phyloP scores from a whole-genome alignment of 2,113 vertebrate genomes.

The Carassius gibelio region DNA sequence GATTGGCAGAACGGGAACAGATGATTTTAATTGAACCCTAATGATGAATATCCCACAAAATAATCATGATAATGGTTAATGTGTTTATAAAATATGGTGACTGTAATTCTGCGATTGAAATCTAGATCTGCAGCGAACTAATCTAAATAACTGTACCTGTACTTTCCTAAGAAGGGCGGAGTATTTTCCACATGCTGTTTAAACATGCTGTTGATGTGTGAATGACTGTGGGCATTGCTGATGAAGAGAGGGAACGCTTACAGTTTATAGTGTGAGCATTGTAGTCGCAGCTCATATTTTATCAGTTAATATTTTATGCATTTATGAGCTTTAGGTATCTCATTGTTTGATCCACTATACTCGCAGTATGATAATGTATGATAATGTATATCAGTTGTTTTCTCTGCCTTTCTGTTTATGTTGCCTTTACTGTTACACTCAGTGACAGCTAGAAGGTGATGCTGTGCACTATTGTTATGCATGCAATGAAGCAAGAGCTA shows the following conservation, averaged over 20 bases:
- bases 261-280: neutral
- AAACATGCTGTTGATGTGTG: neutral
- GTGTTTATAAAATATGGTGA: neutral
- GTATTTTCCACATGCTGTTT: neutral
- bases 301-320: neutral
- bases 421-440: neutral
- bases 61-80: neutral
- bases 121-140: neutral
- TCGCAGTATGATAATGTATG: conserved; percentile 7
- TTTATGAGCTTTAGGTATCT: neutral
- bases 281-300: neutral
- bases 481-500: neutral
- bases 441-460: neutral
- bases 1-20: neutral
- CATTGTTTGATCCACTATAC: neutral
- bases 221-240: neutral
- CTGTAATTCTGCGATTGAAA: conserved; percentile 2
- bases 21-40: neutral
- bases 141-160: neutral
- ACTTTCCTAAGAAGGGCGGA: conserved; percentile 34
- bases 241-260: neutral
- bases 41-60: neutral
- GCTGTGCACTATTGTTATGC: neutral
- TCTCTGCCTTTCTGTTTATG: conserved; percentile 36
- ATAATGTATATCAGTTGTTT: neutral